phyloP scores from a whole-genome alignment of 2,888 invertebrate genomes.

The Orthosia incerta region DNA sequence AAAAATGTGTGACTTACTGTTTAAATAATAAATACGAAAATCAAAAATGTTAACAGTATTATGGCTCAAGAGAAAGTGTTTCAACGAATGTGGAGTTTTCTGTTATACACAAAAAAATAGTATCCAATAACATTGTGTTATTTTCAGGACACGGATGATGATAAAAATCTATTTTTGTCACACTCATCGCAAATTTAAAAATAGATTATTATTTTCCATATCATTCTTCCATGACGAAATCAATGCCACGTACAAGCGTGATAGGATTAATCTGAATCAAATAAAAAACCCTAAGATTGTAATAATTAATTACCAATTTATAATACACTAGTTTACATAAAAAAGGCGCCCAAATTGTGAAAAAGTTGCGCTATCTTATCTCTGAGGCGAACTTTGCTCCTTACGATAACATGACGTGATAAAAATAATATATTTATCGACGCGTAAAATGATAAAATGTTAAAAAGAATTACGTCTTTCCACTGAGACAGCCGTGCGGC shows the following conservation, averaged over 20 bases:
- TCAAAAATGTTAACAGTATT: not conserved
- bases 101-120: not conserved
- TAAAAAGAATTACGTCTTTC: slow-evolving; percentile 63
- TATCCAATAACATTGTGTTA: not conserved
- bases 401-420: slow-evolving; percentile 58
- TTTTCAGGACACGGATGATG: slow-evolving; percentile 3
- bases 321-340: slow-evolving; percentile 37
- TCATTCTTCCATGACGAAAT: not conserved
- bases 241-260: not conserved
- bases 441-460: slow-evolving; percentile 49
- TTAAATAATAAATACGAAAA: not conserved
- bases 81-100: not conserved
- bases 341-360: slow-evolving; percentile 40
- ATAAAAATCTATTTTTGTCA: slow-evolving; percentile 1
- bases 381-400: slow-evolving; percentile 63
- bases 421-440: slow-evolving; percentile 60
- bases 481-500: slow-evolving; percentile 34
- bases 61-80: not conserved
- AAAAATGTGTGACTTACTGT: not conserved
- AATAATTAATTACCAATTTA: slow-evolving; percentile 9
- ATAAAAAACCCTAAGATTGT: not conserved
- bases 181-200: not conserved
- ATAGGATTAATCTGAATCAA: not conserved
- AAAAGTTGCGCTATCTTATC: slow-evolving; percentile 63
- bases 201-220: not conserved